Percentiles rank a stretch among this genome's conserved stretches.
phyloP scores from a whole-genome alignment of 2,888 invertebrate genomes.

The Germaria angustata region DNA sequence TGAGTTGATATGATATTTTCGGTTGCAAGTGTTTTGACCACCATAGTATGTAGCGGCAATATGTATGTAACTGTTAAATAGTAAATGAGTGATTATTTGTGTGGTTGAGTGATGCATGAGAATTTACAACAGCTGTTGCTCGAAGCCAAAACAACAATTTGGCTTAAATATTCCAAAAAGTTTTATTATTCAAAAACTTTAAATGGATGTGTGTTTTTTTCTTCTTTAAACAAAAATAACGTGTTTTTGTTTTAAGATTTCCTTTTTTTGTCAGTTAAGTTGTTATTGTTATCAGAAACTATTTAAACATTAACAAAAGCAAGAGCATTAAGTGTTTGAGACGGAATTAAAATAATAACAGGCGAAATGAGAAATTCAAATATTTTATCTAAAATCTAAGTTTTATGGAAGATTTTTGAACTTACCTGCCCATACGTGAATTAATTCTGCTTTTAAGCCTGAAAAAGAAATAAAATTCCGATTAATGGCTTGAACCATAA shows the following conservation, averaged over 20 bases:
- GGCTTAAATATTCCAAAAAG: slow-evolving; percentile 33
- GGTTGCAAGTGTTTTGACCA: neutral
- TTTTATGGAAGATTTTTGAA: neutral
- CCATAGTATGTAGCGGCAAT: neutral
- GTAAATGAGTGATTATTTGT: slow-evolving; percentile 8
- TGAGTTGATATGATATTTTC: too few relatives aligned
- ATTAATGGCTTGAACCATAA: neutral
- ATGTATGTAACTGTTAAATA: slow-evolving; percentile 16
- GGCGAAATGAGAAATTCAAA: neutral
- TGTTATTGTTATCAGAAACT: slow-evolving; percentile 5
- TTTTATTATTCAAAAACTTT: slow-evolving; percentile 39
- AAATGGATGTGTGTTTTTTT: neutral
- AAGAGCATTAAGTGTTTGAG: neutral
- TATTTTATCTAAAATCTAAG: neutral
- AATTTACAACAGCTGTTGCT: slow-evolving; percentile 61
- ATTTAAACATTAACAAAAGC: slow-evolving; percentile 15
- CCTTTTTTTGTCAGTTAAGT: slow-evolving; percentile 13
- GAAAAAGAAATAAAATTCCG: neutral
- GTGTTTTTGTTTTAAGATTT: slow-evolving; percentile 30
- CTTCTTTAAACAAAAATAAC: slow-evolving; percentile 41
- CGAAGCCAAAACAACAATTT: slow-evolving; percentile 41
- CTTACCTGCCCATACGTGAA: neutral
- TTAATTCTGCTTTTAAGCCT: neutral
- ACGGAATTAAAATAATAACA: neutral
- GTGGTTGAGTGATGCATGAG: slow-evolving; percentile 48